Evolutionary conservation across 1,140 invertebrate genomes (phyloP).

Genomic region (Procambarus clarkii): DNA sequence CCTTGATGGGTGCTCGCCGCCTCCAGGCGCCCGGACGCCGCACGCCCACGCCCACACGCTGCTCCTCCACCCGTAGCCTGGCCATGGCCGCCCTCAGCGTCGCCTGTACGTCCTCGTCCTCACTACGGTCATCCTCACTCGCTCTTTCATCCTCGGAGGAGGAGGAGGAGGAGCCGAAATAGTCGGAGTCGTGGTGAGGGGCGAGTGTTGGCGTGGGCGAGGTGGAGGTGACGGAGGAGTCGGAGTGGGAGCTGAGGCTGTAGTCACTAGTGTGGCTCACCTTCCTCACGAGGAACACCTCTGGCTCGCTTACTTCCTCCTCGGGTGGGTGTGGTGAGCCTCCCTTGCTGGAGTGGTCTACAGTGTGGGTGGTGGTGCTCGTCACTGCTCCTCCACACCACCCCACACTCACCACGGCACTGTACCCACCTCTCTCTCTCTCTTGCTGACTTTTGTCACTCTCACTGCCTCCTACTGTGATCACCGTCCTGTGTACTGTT

Average conservation of each 20-base stretch:
- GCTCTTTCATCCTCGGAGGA: constrained; percentile 4
- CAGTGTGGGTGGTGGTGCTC: constrained; percentile 2
- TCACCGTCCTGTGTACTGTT: constrained; percentile 11
- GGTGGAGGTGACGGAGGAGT: constrained; percentile 24
- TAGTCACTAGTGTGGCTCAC: constrained; percentile 44
- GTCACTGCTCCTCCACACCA: constrained; percentile 1
- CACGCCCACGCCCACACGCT: background rate
- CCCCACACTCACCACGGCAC: constrained; percentile 27
- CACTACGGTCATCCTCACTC: background rate
- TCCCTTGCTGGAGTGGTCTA: background rate
- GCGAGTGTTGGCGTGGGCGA: background rate
- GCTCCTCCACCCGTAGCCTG: constrained; percentile 6
- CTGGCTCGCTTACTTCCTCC: background rate
- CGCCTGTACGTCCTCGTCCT: constrained; percentile 7
- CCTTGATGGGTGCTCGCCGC: constrained; percentile 25
- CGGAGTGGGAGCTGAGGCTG: constrained; percentile 22
- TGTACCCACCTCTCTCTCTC: background rate
- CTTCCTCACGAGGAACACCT: constrained; percentile 20
- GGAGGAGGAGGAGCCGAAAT: constrained; percentile 26
- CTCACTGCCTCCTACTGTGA: constrained; percentile 1
- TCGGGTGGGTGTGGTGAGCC: no score
- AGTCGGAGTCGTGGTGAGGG: constrained; percentile 20
- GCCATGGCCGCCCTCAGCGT: constrained; percentile 25
- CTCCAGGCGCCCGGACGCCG: background rate
- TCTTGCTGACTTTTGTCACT: background rate